These are phyloP conservation scores for Ganaspis sp. DNA, from an alignment of 1,140 invertebrate species.

Conservation along the genomic window DNA sequence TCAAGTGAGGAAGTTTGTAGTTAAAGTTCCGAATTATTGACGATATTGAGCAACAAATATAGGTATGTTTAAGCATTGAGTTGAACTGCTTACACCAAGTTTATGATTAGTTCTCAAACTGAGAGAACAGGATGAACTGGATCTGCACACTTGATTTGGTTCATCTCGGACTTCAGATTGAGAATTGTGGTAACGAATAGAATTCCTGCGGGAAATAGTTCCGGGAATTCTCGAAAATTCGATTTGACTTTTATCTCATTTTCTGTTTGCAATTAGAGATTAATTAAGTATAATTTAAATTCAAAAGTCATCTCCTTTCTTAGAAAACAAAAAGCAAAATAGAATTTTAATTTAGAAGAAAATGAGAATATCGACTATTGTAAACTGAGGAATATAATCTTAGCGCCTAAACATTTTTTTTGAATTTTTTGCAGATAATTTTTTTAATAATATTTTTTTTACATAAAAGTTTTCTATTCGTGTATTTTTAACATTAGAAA, in stretches of 20 bases:
- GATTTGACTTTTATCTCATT: not conserved
- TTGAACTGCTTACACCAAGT: not conserved
- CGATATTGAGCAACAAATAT: not conserved
- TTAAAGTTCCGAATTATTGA: slow-evolving; percentile 3
- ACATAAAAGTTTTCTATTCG: no score
- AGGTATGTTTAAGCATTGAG: not conserved
- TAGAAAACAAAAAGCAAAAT: no score
- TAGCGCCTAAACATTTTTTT: no score
- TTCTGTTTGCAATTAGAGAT: not conserved
- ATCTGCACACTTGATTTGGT: slow-evolving; percentile 5
- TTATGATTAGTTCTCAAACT: slow-evolving; percentile 27
- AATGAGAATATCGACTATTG: no score
- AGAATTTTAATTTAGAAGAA: no score
- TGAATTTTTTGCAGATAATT: no score
- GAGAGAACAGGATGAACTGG: slow-evolving; percentile 11
- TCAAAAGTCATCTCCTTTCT: no score
- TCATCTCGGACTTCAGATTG: slow-evolving; percentile 12
- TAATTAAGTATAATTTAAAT: no score
- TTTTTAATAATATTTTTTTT: no score
- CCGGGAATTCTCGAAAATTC: not conserved
- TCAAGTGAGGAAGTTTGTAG: not conserved
- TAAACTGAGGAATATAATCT: no score
- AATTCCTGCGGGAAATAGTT: slow-evolving; percentile 17
- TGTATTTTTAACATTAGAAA: no score
- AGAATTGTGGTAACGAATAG: slow-evolving; percentile 22